Base-by-base conservation (phyloP, 2,888 invertebrate genomes). In the Teinopalpus imperialis region DNA sequence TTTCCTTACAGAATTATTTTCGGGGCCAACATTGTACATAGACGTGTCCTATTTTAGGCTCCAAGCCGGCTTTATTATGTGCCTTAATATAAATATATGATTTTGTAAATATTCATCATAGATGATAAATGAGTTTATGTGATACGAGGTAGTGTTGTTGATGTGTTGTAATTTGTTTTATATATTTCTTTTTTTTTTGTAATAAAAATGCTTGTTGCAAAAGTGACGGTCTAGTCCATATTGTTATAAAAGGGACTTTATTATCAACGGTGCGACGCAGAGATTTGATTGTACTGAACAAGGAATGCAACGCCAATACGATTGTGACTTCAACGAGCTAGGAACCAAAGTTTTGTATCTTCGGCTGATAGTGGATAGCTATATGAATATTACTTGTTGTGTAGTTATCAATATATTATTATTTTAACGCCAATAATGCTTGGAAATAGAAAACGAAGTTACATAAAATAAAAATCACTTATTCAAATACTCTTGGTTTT, bases 271-370 rank as follows among this genome's bases (percentile, higher is more conserved):
- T 9, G 24, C 27, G 36, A 34, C 44, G 13, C 23, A 31, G 26
- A 18, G 20, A 27, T 29, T 32, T 20, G 26, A 14, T 34, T 23
- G 3, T 23, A 16, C 4, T 4, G 16, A 10, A n/a, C n/a, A 10
- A 18, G 8, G 18, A 23, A 24, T 49, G 42, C 35, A 41, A 56
- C 58, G 52, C 50, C 56, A 61, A 63, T 66, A 62, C 55, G 69
- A 68, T 69, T 66, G 65, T 62, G 61, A 54, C 53, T 50, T 41
- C 56, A 60, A 57, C 79, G 81, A 83, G 87, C 87, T 88, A 86
- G 78, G 73, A 76, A 88, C 87, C 87, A 88, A 88, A 88, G 87
- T 80, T 81, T 81, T 81, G 65, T 83, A 81, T 81, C 79, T 73
- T 77, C 69, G 81, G 81, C 78, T 75, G 75, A 79, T 76, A 74